These are phyloP conservation scores for Epinephelus moara DNA, from an alignment of 2,113 vertebrate species.

Conservation along the genomic window DNA sequence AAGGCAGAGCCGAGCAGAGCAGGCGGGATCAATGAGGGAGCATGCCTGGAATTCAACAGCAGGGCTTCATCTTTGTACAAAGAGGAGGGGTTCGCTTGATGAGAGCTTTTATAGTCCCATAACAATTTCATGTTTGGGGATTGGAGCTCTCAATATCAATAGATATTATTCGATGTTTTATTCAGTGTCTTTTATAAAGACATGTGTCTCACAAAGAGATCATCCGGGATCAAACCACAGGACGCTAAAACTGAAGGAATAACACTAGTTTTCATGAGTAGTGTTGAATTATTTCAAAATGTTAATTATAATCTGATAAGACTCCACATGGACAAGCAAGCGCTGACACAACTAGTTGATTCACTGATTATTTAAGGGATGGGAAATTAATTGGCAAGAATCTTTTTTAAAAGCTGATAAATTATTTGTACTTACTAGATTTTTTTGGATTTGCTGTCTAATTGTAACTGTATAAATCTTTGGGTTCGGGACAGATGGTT, in stretches of 20 bases:
- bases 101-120: constrained; percentile 20
- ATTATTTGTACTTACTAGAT: neutral
- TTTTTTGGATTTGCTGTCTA: neutral
- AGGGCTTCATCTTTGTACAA: constrained; percentile 12
- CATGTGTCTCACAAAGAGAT: neutral
- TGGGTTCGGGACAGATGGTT: neutral
- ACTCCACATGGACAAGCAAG: neutral
- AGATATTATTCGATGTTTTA: constrained; percentile 38
- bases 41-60: constrained; percentile 56
- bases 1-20: constrained; percentile 14
- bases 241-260: neutral
- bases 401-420: neutral
- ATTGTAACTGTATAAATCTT: neutral
- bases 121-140: constrained; percentile 30
- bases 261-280: neutral
- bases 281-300: neutral
- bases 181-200: constrained; percentile 30
- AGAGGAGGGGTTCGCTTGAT: neutral
- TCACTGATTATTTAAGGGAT: constrained; percentile 1
- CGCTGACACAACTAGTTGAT: neutral
- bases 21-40: constrained; percentile 54
- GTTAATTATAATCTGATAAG: neutral
- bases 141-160: neutral
- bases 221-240: neutral
- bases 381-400: neutral